Evolutionary conservation across 2,113 vertebrate genomes (phyloP).

Genomic region (Colaptes auratus): DNA sequence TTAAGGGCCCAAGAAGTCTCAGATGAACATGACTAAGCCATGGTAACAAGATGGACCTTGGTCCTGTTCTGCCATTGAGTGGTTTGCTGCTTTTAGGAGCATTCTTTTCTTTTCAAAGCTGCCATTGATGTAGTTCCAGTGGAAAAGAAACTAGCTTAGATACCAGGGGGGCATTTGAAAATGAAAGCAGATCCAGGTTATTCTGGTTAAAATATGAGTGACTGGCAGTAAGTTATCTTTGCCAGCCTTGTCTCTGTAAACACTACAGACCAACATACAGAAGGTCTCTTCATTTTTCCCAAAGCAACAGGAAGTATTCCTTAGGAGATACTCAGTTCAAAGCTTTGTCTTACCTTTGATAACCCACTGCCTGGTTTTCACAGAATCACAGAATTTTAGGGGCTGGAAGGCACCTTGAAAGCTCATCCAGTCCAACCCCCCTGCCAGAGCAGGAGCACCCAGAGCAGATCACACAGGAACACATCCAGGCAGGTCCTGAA

Average conservation of each 20-base stretch:
- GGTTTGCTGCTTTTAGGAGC: neutral
- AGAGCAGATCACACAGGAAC: no score
- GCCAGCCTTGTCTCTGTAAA: neutral
- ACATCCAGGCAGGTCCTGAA: no score
- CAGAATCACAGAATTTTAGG: no score
- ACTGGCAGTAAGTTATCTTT: neutral
- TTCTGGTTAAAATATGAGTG: neutral
- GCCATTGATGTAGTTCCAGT: neutral
- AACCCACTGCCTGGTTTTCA: neutral
- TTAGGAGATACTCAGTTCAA: neutral
- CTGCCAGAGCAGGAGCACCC: no score
- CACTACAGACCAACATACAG: neutral
- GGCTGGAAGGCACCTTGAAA: no score
- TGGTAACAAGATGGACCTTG: neutral
- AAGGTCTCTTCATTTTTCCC: neutral
- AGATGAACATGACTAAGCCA: neutral
- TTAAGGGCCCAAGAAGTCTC: no score
- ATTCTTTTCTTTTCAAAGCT: neutral
- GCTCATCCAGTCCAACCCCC: no score
- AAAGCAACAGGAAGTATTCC: neutral
- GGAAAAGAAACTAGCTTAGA: neutral
- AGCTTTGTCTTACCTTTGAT: neutral
- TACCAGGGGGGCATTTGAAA: neutral
- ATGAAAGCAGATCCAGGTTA: neutral
- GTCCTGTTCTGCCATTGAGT: neutral